phyloP scores from a whole-genome alignment of 2,797 vertebrate species.

The Danio jaintianensis region DNA sequence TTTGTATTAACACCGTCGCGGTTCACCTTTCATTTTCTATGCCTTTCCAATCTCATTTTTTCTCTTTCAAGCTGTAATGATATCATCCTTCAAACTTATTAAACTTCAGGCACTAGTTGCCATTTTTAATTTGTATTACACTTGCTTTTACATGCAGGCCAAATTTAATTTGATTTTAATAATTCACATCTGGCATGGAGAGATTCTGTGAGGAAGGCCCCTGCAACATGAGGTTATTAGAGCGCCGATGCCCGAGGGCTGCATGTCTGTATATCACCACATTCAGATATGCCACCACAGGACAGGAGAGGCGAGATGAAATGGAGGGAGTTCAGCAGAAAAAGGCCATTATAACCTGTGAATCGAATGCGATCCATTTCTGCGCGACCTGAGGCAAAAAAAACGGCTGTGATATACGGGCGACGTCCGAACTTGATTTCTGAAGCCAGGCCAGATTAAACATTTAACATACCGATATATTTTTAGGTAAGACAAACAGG shows the following conservation, averaged over 20 bases:
- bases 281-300: constrained; percentile 68
- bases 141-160: constrained; percentile 79
- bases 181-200: constrained; percentile 77
- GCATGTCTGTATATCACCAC: constrained; percentile 71
- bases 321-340: constrained; percentile 50
- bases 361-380: constrained; percentile 52
- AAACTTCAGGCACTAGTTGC: constrained; percentile 76
- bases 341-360: constrained; percentile 58
- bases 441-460: constrained; percentile 38
- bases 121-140: constrained; percentile 80
- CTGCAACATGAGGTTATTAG: constrained; percentile 75
- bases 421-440: constrained; percentile 38
- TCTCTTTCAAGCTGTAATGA: constrained; percentile 62
- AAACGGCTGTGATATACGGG: constrained; percentile 21
- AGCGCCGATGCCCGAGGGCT: constrained; percentile 72
- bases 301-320: constrained; percentile 60
- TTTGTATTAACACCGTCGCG: constrained; percentile 37
- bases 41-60: constrained; percentile 48
- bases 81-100: constrained; percentile 77
- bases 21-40: constrained; percentile 47
- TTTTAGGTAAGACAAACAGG: constrained; percentile 57
- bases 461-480: constrained; percentile 49
- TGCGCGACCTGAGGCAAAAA: constrained; percentile 24
- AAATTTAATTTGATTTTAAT: constrained; percentile 85
- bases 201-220: constrained; percentile 75